Evolutionary conservation across 1,140 invertebrate genomes (phyloP), one percentile per base, ranked within the genome.

Genomic region (Cotesia glomerata): DNA sequence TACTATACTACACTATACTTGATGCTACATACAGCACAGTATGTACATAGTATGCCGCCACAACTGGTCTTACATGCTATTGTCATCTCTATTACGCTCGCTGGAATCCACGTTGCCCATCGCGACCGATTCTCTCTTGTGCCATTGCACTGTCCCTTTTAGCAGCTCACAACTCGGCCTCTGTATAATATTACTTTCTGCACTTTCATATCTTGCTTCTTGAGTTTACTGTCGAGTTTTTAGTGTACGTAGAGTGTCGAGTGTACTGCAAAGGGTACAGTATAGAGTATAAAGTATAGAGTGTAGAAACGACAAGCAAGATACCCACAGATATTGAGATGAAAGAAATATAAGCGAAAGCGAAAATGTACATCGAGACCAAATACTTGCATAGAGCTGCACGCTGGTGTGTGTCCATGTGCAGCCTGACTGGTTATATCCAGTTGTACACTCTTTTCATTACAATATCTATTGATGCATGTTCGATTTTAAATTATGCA

Each of bases 121-220:
- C 51, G 39, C 36, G 39, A 36, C 61, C 45, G 64, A 58, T 52
- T 67, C 71, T 34, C 64, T 67, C 16, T 54, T 35, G 34, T 56
- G 49, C 54, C 49, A 18, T 54, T 59, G 32, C 61, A 8, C 18
- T 51, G 11, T 35, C 52, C 64, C 71, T 72, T 72, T 72, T 72
- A 61, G 71, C 71, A 56, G 49, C 39, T 58, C 61, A 36, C 39
- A 7, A 45, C 7, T 45, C 63, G 54, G 64, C 32, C 70, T 65
- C 52, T 26, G 26, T 26, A 26, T 26, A 26, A 26, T 26, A 26
- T 26, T 26, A 26, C 26, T 26, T 26, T 52, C 61, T 72, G 71
- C 71, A 67, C 51, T 72, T 67, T 72, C 64, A 65, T 64, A 72
- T 72, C 35, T 64, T 52, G 51, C 64, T n/a, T 13, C 39, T 45